These are phyloP conservation scores for Graptemys geographica DNA, from an alignment of 2,797 vertebrate genomes.

Conservation along the genomic window DNA sequence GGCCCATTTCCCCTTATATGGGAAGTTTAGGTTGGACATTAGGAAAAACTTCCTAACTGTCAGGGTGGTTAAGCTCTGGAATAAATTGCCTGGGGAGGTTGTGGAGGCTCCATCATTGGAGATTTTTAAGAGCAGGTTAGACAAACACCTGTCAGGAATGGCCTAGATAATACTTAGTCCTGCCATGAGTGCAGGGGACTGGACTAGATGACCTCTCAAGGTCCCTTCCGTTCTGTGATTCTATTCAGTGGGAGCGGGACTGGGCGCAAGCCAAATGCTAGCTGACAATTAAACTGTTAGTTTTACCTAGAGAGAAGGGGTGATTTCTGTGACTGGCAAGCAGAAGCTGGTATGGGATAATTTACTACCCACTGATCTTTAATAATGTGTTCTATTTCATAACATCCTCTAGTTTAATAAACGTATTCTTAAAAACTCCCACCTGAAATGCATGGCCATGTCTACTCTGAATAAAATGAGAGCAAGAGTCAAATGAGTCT, in stretches of 20 bases:
- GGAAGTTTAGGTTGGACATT: too few species aligned
- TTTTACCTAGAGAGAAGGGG: background rate
- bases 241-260: background rate
- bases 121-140: too few species aligned
- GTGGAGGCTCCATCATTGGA: too few species aligned
- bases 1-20: background rate
- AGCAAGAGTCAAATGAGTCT: slow-evolving; percentile 21
- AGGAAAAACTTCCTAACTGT: too few species aligned
- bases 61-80: too few species aligned
- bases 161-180: too few species aligned
- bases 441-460: background rate
- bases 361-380: background rate
- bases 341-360: background rate
- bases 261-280: background rate
- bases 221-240: too few species aligned
- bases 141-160: too few species aligned
- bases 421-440: fast-evolving
- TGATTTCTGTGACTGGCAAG: background rate
- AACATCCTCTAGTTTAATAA: background rate
- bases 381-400: background rate
- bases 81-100: too few species aligned
- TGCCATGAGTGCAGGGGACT: too few species aligned
- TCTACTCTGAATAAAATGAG: background rate
- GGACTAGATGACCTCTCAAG: too few species aligned
- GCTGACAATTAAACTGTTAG: background rate